Evolutionary conservation across 2,888 invertebrate genomes (phyloP).

Genomic region (Campoplex capitator): DNA sequence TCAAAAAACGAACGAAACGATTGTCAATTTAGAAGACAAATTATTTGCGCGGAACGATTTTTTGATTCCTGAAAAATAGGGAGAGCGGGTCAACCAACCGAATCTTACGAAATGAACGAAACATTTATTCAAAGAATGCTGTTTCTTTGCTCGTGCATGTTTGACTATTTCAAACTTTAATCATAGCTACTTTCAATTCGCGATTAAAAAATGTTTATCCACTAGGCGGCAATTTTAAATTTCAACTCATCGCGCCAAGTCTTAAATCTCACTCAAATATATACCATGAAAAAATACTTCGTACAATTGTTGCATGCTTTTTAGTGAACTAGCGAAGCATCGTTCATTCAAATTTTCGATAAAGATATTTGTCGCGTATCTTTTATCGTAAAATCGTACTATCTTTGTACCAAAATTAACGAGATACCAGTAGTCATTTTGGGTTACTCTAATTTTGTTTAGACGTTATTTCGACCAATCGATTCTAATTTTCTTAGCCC

Average conservation of each 20-base stretch:
- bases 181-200: slow-evolving; percentile 25
- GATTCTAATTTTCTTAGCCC: slow-evolving; percentile 7
- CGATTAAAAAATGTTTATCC: slow-evolving; percentile 18
- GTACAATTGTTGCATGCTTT: slow-evolving; percentile 49
- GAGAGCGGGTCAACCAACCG: slow-evolving; percentile 15
- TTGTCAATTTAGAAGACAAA: neutral
- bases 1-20: neutral
- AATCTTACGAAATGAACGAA: slow-evolving; percentile 72
- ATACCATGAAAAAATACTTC: slow-evolving; percentile 14
- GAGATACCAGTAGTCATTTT: slow-evolving; percentile 32
- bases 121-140: slow-evolving; percentile 67
- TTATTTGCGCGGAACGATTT: slow-evolving; percentile 10
- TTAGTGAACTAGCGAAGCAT: slow-evolving; percentile 40
- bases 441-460: neutral
- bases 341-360: slow-evolving; percentile 31
- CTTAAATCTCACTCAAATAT: slow-evolving; percentile 14
- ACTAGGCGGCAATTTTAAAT: slow-evolving; percentile 15
- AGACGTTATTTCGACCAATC: slow-evolving; percentile 10
- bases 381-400: slow-evolving; percentile 50
- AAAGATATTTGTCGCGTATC: slow-evolving; percentile 20
- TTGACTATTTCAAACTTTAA: slow-evolving; percentile 47
- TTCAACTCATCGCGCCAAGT: slow-evolving; percentile 1
- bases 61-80: slow-evolving; percentile 17
- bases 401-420: slow-evolving; percentile 51
- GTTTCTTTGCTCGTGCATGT: slow-evolving; percentile 41